Evolutionary conservation across 2,888 invertebrate species (phyloP).

Genomic region (Endomychus coccineus): DNA sequence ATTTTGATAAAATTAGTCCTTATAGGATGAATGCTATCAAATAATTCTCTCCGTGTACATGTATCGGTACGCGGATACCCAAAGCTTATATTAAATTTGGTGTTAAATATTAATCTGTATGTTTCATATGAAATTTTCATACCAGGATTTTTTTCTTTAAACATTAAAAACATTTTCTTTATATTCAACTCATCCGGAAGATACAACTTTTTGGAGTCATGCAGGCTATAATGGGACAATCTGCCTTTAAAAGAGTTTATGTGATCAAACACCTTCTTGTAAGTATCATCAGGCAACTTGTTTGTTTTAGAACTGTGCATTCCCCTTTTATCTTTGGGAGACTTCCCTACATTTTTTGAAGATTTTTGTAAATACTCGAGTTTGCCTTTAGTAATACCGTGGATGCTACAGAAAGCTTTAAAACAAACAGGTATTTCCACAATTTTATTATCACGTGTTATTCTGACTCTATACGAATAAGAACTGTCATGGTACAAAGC

Average conservation of each 20-base stretch:
- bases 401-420: constrained; percentile 1
- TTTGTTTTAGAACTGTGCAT: constrained; percentile 15
- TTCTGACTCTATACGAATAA: constrained; percentile 1
- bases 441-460: background rate
- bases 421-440: constrained; percentile 1
- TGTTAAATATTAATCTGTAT: constrained; percentile 15
- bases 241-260: constrained; percentile 15
- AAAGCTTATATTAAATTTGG: constrained; percentile 18
- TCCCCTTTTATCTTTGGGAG: constrained; percentile 11
- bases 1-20: no score
- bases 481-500: background rate
- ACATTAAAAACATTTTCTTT: constrained; percentile 16
- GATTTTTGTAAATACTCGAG: constrained; percentile 1
- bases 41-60: no score
- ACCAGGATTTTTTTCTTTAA: constrained; percentile 8
- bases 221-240: constrained; percentile 17
- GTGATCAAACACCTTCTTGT: constrained; percentile 12
- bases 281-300: constrained; percentile 13
- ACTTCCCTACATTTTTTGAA: constrained; percentile 1
- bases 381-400: constrained; percentile 1
- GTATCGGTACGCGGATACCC: constrained; percentile 17
- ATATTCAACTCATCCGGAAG: constrained; percentile 17
- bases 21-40: no score
- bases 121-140: constrained; percentile 16
- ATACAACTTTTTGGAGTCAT: constrained; percentile 15